phyloP scores from a whole-genome alignment of 1,140 invertebrate species.

The Drosophila sproati region DNA sequence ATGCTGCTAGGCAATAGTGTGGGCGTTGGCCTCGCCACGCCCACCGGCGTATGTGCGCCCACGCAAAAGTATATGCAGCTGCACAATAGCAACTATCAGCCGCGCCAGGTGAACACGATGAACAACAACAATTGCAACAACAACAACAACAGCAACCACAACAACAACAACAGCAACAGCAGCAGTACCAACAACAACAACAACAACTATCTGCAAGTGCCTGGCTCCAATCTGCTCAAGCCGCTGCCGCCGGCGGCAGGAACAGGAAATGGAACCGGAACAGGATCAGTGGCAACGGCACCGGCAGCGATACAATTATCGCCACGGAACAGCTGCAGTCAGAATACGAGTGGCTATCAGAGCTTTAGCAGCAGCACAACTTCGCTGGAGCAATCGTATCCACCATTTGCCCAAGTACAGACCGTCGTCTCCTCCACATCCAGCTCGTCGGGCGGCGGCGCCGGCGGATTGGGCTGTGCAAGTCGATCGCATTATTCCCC shows the following conservation, averaged over 20 bases:
- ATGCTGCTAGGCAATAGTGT: conserved; percentile 56
- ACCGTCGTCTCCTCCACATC: conserved; percentile 65
- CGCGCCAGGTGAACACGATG: conserved; percentile 30
- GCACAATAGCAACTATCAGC: conserved; percentile 72
- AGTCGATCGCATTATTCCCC: conserved; percentile 70
- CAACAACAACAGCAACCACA: conserved; percentile 59
- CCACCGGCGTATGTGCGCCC: conserved; percentile 75
- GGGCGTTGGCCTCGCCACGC: conserved; percentile 51
- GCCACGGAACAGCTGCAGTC: conserved; percentile 75
- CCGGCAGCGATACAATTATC: conserved; percentile 44
- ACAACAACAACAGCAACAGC: conserved; percentile 56
- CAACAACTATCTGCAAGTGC: conserved; percentile 72
- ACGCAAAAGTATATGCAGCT: conserved; percentile 79
- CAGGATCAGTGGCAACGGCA: conserved; percentile 3
- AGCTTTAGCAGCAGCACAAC: conserved; percentile 84
- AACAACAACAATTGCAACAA: conserved; percentile 32
- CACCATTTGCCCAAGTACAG: conserved; percentile 64
- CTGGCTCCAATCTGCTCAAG: conserved; percentile 31
- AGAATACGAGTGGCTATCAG: conserved; percentile 83
- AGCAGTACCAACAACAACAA: conserved; percentile 50
- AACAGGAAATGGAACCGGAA: background rate
- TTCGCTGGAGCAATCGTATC: conserved; percentile 82
- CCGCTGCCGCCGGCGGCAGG: conserved; percentile 9
- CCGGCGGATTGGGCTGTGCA: background rate
- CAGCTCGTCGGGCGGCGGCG: conserved; percentile 36